Base-by-base conservation (phyloP, 2,113 vertebrate genomes). In the Pithys albifrons region DNA sequence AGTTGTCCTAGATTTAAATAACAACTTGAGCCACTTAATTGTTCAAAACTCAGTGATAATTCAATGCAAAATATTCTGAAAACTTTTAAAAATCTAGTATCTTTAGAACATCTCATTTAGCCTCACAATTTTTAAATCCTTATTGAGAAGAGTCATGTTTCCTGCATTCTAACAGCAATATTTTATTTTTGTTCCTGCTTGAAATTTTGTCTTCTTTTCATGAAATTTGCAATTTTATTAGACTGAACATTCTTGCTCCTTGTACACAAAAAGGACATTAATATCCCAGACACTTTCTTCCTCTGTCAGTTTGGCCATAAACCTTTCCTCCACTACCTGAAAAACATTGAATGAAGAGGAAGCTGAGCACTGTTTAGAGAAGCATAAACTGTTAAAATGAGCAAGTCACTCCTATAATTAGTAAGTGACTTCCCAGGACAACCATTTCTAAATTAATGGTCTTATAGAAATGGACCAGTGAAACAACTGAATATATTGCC, bases 241-340 rank as follows among this genome's bases (percentile, higher is more conserved):
- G 16, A 31, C 28, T 2, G 10, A 94, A 55, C 35, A 37, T 72
- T 92, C 76, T 92, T 35, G 37, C 46, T 85, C 54, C 55, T 89
- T 95, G 77, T 80, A 71, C 43, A 90, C 57, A 93, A 69, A 96
- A 85, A 84, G 69, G 88, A 76, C 17, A 31, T 70, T 93, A 72
- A 74, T 94, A 84, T 58, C 67, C 71, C 37, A 87, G 46, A 84
- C 59, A 67, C 2, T 2, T 9, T 57, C 4, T 66, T 58, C 33
- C 7, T 72, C 35, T 54, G 39, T 28, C 10, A 72, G 29, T 66
- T 59, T 77, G 72, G 33, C 9, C 66, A 66, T 17, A 24, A 71
- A 59, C 19, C 22, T 54, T 74, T 74, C 75, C n/a, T 84, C 9
- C 15, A 7, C 10, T 62, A 51, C 10, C 39, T 62, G 41, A 62